Conservation (phyloP, 2,888 invertebrate genomes). For the Microplitis deprimator region DNA sequence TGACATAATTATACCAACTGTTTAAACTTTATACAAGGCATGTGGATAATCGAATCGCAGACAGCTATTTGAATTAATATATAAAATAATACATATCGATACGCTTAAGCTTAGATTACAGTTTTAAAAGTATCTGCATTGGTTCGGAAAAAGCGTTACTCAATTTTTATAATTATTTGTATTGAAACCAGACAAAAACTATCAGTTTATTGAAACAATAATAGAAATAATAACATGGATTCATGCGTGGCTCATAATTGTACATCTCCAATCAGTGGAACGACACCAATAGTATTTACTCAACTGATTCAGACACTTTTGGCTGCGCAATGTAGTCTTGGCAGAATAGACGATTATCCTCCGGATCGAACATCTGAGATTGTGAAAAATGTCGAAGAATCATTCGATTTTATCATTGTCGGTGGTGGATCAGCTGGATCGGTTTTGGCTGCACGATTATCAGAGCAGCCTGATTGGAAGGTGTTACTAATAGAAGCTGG, state of each 20-base stretch:
- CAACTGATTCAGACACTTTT: not conserved
- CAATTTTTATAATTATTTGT: too few relatives aligned
- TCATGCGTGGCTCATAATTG: not conserved
- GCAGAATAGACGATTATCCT: not conserved
- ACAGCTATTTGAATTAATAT: too few relatives aligned
- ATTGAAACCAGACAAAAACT: not conserved
- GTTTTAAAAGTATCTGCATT: too few relatives aligned
- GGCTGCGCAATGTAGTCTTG: not conserved
- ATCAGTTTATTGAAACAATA: not conserved
- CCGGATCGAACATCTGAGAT: not conserved
- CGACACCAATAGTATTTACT: not conserved
- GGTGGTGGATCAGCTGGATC: slow-evolving; percentile 93
- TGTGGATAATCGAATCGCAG: too few relatives aligned
- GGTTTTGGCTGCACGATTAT: slow-evolving; percentile 87
- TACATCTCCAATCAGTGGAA: not conserved
- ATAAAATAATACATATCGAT: too few relatives aligned
- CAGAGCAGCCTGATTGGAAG: slow-evolving; percentile 86
- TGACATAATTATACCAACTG: too few relatives aligned
- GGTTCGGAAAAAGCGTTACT: too few relatives aligned
- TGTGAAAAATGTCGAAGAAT: slow-evolving; percentile 58
- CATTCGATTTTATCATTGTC: slow-evolving; percentile 88
- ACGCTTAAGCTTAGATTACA: too few relatives aligned
- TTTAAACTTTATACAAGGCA: too few relatives aligned
- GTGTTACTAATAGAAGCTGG: slow-evolving; percentile 89
- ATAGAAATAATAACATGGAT: not conserved